Base-by-base conservation (phyloP, 2,797 vertebrate genomes). In the Sorex maritimensis region DNA sequence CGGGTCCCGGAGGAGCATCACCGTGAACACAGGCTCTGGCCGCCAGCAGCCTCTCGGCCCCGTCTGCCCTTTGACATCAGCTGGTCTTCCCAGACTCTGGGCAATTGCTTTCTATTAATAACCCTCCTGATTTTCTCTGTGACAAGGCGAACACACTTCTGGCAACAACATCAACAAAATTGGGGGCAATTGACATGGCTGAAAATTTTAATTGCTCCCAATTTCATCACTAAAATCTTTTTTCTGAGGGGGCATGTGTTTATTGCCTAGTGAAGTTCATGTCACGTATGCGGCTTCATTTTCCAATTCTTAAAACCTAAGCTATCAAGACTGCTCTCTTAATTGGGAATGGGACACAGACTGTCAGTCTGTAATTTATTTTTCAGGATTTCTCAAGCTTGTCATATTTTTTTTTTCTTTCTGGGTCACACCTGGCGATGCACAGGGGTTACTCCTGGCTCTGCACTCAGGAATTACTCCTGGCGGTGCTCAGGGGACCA, bases 61-160 rank as follows among this genome's bases (percentile, higher is more conserved):
- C 0, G 2, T 86, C 74, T 84, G 83, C 92, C 89, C 73, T 58
- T 58, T 55, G 65, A 34, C 61, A 5, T 69, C 63, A 67, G 24
- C 55, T 5, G 24, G 71, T 84, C 46, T 41, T 21, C 34, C 73
- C 72, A 80, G 58, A 49, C 67, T 49, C 93, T 46, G 21, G 52
- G 72, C 63, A 34, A 65, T 24, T 55, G 61, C 26, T 90, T 93
- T 94, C 90, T 92, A 81, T 88, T 88, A 91, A 91, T 82, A 96
- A 58, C 23, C 75, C 46, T 67, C 73, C 73, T 46, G 30, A 68
- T 49, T 81, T 88, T 78, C 72, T 92, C 78, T 93, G 49, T 83
- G 69, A 55, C 74, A 34, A 74, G 95, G 34, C n/a, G 82, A 87
- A 23, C 28, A 79, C 55, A 67, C 52, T 88, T 34, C 28, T 28